phyloP scores from a whole-genome alignment of 2,797 vertebrate genomes.

The Centroberyx gerrardi region DNA sequence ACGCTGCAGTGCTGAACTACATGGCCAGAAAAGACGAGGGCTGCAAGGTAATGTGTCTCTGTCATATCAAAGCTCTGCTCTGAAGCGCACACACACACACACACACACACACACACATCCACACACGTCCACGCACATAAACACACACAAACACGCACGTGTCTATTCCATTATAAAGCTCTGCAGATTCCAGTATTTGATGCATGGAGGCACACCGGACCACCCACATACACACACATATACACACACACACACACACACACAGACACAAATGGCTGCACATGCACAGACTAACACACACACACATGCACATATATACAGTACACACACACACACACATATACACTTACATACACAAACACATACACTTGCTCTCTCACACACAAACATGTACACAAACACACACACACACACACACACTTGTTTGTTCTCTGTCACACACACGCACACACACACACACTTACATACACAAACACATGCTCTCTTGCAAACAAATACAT shows the following conservation, averaged over 20 bases:
- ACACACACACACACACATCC: not conserved
- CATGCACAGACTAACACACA: not conserved
- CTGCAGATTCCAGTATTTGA: no score
- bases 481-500: no score
- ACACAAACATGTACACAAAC: no score
- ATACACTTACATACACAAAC: no score
- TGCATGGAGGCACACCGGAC: no score
- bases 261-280: not conserved
- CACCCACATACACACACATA: not conserved
- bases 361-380: no score
- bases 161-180: no score
- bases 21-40: slow-evolving; percentile 95
- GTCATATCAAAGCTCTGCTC: slow-evolving; percentile 8
- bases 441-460: no score
- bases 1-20: slow-evolving; percentile 94
- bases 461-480: no score
- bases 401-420: no score
- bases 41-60: slow-evolving; percentile 86
- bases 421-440: no score
- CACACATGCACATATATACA: not conserved
- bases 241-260: not conserved
- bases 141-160: not conserved
- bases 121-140: not conserved
- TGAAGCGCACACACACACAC: not conserved
- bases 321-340: not conserved